These are phyloP conservation scores for Varanus komodoensis DNA, from an alignment of 2,113 vertebrate species.

Conservation along the genomic window DNA sequence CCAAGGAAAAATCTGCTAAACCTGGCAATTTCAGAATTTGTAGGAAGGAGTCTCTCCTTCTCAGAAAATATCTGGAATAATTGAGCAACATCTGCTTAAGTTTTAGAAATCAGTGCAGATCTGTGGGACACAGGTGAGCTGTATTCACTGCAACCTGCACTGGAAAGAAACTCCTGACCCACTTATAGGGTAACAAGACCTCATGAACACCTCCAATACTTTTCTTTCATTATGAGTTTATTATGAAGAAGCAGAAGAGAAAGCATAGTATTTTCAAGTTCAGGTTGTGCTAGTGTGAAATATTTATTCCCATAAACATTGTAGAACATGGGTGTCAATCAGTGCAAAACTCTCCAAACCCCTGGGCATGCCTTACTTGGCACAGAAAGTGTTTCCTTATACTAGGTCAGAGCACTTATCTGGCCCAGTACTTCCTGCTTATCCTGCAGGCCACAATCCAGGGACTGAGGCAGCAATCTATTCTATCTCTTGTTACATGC, in stretches of 20 bases:
- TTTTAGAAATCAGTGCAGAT: not conserved
- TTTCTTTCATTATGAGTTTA: not conserved
- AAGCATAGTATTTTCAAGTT: not conserved
- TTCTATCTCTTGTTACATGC: not conserved
- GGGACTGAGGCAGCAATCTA: not conserved
- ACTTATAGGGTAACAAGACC: not conserved
- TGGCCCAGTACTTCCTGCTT: not conserved
- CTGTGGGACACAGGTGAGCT: not conserved
- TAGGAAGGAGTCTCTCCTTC: not conserved
- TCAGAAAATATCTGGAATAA: not conserved
- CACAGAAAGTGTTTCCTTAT: not conserved
- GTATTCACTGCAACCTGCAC: not conserved
- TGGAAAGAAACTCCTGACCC: not conserved
- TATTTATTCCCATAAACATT: not conserved
- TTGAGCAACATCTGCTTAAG: not conserved
- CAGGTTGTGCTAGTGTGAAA: not conserved
- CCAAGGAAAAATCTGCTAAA: not conserved
- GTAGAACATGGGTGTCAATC: not conserved
- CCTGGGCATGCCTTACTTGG: not conserved
- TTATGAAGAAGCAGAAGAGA: not conserved
- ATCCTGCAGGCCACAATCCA: not conserved
- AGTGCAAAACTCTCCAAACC: not conserved
- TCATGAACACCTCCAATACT: not conserved
- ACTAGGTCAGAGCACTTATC: not conserved
- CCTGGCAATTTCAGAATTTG: too few relatives aligned